Percentiles rank a stretch among this genome's conserved stretches.
These are phyloP conservation scores for Physeter macrocephalus DNA, from an alignment of 2,113 vertebrate species.

Conservation along the genomic window DNA sequence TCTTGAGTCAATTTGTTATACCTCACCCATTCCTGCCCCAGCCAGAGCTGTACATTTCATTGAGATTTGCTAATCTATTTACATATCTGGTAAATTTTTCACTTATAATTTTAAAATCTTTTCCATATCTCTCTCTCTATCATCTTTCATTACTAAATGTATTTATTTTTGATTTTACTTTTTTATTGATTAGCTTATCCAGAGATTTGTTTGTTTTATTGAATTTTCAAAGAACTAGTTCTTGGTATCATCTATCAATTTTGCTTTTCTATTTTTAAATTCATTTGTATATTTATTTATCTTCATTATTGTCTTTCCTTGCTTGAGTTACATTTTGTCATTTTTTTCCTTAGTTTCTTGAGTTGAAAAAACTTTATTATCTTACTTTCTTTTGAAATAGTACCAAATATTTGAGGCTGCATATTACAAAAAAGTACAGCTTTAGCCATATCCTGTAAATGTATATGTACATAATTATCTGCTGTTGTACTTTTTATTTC, in stretches of 20 bases:
- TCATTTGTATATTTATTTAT: conserved; percentile 58
- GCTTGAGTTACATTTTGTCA: conserved; percentile 32
- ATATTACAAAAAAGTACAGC: not conserved
- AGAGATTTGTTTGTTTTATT: conserved; percentile 62
- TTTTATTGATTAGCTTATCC: conserved; percentile 60
- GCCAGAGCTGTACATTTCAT: not conserved
- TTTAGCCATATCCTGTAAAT: not conserved
- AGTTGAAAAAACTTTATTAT: not conserved
- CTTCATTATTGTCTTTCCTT: conserved; percentile 55
- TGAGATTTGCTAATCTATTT: conserved; percentile 20
- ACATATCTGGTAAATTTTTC: not conserved
- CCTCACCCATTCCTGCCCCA: not conserved
- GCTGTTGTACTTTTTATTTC: not conserved
- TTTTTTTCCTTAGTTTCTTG: conserved; percentile 13
- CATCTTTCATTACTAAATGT: conserved; percentile 54
- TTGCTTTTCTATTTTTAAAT: conserved; percentile 42
- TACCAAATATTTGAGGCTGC: not conserved
- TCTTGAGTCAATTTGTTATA: not conserved
- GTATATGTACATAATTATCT: not conserved
- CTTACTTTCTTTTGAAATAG: not conserved
- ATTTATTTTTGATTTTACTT: conserved; percentile 54
- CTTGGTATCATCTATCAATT: conserved; percentile 59
- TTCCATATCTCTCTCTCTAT: not conserved
- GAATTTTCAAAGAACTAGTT: conserved; percentile 58
- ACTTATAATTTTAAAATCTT: conserved; percentile 41